These are phyloP conservation scores for Acomys russatus DNA, from an alignment of 2,797 vertebrate species.

Conservation along the genomic window DNA sequence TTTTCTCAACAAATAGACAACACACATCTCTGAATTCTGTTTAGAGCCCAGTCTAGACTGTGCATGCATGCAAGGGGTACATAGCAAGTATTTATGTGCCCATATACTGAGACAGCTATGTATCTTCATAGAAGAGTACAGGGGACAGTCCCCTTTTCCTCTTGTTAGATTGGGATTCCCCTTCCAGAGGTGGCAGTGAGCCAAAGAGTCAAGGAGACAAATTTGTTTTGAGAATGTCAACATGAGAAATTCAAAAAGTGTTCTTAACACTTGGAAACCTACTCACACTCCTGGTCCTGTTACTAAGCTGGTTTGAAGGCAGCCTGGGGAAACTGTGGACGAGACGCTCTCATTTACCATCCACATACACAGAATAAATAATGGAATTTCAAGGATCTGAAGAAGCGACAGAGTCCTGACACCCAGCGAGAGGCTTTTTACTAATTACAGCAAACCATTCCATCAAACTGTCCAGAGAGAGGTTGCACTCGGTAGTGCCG, in stretches of 20 bases:
- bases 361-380: conserved; percentile 75
- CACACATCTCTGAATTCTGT: background rate
- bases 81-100: background rate
- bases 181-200: background rate
- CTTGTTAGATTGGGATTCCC: background rate
- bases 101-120: background rate
- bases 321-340: conserved; percentile 76
- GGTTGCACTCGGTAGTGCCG: conserved; percentile 24
- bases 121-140: background rate
- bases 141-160: background rate
- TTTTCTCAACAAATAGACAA: background rate
- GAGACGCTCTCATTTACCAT: conserved; percentile 73
- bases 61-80: background rate
- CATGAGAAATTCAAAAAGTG: conserved; percentile 75
- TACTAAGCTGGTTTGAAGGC: conserved; percentile 70
- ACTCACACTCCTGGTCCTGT: conserved; percentile 72
- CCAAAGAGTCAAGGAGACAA: conserved; percentile 78
- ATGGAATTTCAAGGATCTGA: conserved; percentile 53
- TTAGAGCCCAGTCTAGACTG: background rate
- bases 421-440: conserved; percentile 62
- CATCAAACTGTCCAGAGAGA: conserved; percentile 64
- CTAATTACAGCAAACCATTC: conserved; percentile 66
- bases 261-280: conserved; percentile 73
- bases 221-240: conserved; percentile 73
- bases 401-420: conserved; percentile 65